phyloP scores from a whole-genome alignment of 2,113 vertebrate species.

The Ciconia boyciana region DNA sequence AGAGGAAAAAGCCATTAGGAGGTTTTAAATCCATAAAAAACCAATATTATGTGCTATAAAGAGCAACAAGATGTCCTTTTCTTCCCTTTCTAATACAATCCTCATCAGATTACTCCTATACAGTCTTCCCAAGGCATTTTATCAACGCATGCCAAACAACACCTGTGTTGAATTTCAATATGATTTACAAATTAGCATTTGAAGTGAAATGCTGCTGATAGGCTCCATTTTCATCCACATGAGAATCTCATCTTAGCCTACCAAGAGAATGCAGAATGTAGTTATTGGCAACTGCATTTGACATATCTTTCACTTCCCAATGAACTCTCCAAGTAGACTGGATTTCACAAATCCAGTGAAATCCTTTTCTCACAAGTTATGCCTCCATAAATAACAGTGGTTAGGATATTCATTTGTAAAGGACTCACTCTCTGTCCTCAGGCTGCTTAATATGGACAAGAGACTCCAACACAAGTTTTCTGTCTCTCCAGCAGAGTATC shows the following conservation, averaged over 20 bases:
- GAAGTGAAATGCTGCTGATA: not conserved
- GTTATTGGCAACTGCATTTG: not conserved
- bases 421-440: not conserved
- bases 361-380: not conserved
- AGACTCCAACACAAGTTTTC: not conserved
- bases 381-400: not conserved
- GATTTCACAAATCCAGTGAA: not conserved
- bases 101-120: not conserved
- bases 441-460: not conserved
- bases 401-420: not conserved
- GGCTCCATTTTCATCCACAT: not conserved
- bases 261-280: not conserved
- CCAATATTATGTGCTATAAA: conserved; percentile 31
- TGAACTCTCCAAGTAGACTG: not conserved
- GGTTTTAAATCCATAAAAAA: conserved; percentile 50
- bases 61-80: conserved; percentile 40
- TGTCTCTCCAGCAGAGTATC: not conserved
- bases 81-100: not conserved
- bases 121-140: conserved; percentile 1
- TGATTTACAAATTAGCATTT: not conserved
- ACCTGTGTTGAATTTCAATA: not conserved
- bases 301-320: not conserved
- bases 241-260: not conserved
- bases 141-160: not conserved
- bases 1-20: conserved; percentile 50